These are phyloP conservation scores for Eristalinus aeneus DNA, from an alignment of 2,888 invertebrate species.

Conservation along the genomic window DNA sequence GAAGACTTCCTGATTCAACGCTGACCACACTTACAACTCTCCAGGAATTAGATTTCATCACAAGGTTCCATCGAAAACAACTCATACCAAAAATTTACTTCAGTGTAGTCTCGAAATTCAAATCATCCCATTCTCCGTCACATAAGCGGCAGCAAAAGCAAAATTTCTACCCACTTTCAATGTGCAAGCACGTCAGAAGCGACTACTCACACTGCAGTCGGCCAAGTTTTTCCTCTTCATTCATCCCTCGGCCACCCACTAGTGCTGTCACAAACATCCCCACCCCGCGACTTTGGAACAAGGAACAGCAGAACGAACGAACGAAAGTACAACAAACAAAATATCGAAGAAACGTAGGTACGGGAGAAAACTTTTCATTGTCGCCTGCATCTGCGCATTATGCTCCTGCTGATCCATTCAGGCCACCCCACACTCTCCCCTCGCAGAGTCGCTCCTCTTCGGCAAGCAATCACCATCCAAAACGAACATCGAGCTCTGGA, in stretches of 20 bases:
- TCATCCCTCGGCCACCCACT: too few species aligned
- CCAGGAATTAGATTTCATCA: neutral
- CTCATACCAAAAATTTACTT: neutral
- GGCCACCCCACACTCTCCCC: neutral
- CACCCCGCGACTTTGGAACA: conserved; percentile 32
- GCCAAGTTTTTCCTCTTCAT: conserved; percentile 18
- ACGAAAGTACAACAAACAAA: neutral
- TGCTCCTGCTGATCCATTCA: neutral
- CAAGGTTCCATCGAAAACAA: neutral
- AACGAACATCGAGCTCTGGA: neutral
- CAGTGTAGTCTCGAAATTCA: neutral
- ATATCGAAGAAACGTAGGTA: neutral
- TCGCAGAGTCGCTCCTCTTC: neutral
- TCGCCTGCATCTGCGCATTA: conserved; percentile 54
- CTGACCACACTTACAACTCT: too few species aligned
- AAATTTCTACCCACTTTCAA: conserved; percentile 28
- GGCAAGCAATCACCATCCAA: neutral
- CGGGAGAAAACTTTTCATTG: conserved; percentile 21
- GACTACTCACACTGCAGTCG: conserved; percentile 43
- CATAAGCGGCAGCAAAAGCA: neutral
- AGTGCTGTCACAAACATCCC: neutral
- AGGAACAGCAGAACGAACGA: conserved; percentile 11
- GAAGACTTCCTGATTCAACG: too few species aligned
- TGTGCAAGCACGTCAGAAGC: conserved; percentile 17
- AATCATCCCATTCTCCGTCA: neutral